Base-by-base conservation (phyloP, 2,888 invertebrate genomes). In the Flexamia atlantica region DNA sequence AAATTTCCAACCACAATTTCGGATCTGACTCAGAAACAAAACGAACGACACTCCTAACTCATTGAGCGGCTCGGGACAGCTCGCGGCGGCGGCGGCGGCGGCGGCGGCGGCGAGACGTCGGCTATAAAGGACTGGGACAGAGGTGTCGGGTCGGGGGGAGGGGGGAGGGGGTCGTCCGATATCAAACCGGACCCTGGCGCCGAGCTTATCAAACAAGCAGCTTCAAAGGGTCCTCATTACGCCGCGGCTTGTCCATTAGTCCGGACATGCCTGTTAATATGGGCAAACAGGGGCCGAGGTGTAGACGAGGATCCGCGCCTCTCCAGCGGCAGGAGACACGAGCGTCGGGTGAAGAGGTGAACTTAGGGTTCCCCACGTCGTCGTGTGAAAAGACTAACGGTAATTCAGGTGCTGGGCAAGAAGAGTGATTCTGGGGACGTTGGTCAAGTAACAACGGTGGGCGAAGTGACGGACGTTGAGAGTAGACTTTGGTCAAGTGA, bases 181-280 rank as follows among this genome's bases (percentile, higher is more conserved):
- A 46, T 76, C 79, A 36, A 57, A 57, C 79, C 76, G 79, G 79
- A 57, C 79, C 32, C 36, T 36, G 79, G 79, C 79, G 79, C 79
- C 79, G 50, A 9, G 17, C 79, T 79, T 79, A 79, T 79, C 79
- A 79, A n/a, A 57, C 57, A 79, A 10, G 32, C 74, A 40, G 57
- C 79, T 79, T 79, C 79, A 79, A 79, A 79, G 79, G 53, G 57
- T 28, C 79, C 28, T 79, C 79, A 36, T 79, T 79, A 79, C 53
- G 23, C 76, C 40, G 46, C 76, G 42, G 28, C 79, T 36, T 79
- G 32, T 79, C 79, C 79, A 79, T 79, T 79, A 79, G 79, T 32
- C 79, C 32, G 28, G 79, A 79, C 79, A 79, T 79, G 79, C 79
- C 79, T 79, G 50, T 79, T 79, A 79, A 79, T 79, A 79, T 79